These are phyloP conservation scores for Speoplatyrhinus poulsoni DNA, from an alignment of 2,113 vertebrate species.

Conservation along the genomic window DNA sequence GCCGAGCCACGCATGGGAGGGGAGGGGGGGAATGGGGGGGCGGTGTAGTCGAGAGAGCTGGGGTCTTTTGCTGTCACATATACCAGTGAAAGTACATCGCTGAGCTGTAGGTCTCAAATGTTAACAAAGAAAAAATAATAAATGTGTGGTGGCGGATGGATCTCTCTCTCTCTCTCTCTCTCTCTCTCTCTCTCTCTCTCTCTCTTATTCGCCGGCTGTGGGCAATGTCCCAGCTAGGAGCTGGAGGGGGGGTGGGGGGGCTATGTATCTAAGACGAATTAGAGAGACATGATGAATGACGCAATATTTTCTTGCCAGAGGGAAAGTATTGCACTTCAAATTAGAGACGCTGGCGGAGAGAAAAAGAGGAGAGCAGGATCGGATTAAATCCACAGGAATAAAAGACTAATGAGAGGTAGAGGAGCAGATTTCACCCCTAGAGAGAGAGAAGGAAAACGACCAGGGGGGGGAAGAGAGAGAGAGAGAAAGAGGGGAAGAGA, in stretches of 20 bases:
- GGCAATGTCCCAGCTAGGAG: conserved; percentile 49
- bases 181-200: no score
- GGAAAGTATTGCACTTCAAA: conserved; percentile 75
- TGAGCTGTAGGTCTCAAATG: conserved; percentile 40
- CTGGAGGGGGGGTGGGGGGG: conserved; percentile 21
- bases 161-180: conserved; percentile 42
- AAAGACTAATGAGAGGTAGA: conserved; percentile 50
- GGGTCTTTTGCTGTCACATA: not conserved
- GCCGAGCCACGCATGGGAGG: not conserved
- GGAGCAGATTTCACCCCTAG: conserved; percentile 19
- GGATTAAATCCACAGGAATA: conserved; percentile 58
- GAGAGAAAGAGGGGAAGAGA: conserved; percentile 1
- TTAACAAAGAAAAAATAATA: conserved; percentile 27
- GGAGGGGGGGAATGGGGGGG: not conserved
- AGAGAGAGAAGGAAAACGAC: not conserved
- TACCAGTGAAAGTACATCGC: not conserved
- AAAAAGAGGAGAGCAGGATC: conserved; percentile 45
- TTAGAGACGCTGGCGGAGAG: conserved; percentile 64
- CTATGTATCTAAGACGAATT: conserved; percentile 69
- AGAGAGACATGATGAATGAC: conserved; percentile 74
- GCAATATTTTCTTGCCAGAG: conserved; percentile 74
- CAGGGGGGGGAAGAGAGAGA: conserved; percentile 11
- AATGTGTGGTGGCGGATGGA: conserved; percentile 29
- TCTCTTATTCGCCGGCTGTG: conserved; percentile 25
- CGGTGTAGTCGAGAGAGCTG: not conserved